Percentiles rank a stretch among this genome's conserved stretches.
Conservation (phyloP, 2,113 vertebrate species). For the Eclectus roratus region DNA sequence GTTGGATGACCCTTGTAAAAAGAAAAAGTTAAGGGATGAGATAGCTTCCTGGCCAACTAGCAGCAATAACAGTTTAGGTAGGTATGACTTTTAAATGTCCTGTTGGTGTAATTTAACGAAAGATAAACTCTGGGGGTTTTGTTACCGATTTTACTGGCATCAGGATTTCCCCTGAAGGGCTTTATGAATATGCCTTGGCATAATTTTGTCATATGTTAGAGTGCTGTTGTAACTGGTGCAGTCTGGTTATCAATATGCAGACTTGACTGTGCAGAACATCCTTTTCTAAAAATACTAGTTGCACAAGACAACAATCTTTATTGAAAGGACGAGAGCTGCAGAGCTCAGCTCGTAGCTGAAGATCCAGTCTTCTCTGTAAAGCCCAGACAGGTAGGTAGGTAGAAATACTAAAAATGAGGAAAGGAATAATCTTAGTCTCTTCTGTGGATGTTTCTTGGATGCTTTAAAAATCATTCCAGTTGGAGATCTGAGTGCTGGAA, state of each 20-base stretch:
- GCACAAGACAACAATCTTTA: background rate
- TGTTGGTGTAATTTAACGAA: background rate
- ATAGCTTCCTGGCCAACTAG: conserved; percentile 80
- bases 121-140: background rate
- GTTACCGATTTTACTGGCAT: background rate
- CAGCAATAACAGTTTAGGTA: conserved; percentile 83
- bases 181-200: background rate
- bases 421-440: background rate
- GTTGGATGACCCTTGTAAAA: conserved; percentile 70
- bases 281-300: background rate
- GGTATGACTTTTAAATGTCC: conserved; percentile 34
- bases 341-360: background rate
- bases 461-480: background rate
- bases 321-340: background rate
- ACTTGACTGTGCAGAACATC: background rate
- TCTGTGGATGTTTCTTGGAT: background rate
- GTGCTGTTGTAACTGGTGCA: background rate
- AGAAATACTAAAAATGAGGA: background rate
- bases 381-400: background rate
- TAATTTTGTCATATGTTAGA: background rate
- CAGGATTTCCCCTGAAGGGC: background rate
- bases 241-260: background rate
- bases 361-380: background rate
- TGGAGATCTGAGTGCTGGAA: background rate
- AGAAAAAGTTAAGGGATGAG: conserved; percentile 71